phyloP scores from a whole-genome alignment of 2,888 invertebrate species.

The Eupeodes luniger region DNA sequence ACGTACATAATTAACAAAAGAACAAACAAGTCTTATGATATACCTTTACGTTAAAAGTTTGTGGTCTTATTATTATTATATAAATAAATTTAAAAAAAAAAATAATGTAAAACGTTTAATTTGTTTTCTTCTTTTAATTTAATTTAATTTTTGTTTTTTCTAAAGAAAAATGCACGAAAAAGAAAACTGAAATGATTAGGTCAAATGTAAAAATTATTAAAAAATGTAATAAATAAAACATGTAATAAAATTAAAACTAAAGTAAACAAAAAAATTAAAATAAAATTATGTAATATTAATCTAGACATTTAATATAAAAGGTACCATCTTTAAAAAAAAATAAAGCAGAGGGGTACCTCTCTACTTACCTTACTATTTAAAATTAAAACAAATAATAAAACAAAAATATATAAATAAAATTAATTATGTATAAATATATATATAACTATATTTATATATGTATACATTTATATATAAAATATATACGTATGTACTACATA shows the following conservation, averaged over 20 bases:
- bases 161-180: conserved; percentile 48
- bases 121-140: conserved; percentile 29
- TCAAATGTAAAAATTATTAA: conserved; percentile 76
- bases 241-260: conserved; percentile 54
- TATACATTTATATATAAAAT: conserved; percentile 2
- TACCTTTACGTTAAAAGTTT: conserved; percentile 52
- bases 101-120: conserved; percentile 6
- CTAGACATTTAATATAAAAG: conserved; percentile 44
- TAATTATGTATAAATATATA: conserved; percentile 27
- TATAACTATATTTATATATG: conserved; percentile 16
- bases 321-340: conserved; percentile 42
- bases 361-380: conserved; percentile 58
- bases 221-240: conserved; percentile 34
- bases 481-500: conserved; percentile 38
- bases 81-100: neutral
- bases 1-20: neutral
- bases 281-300: conserved; percentile 78
- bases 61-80: conserved; percentile 41
- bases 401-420: neutral
- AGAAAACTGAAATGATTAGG: conserved; percentile 70
- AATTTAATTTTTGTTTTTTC: conserved; percentile 9
- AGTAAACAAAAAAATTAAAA: conserved; percentile 2
- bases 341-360: conserved; percentile 46
- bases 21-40: conserved; percentile 48
- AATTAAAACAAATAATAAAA: neutral